These are phyloP conservation scores for Ostrea denselamellosa DNA, from an alignment of 1,140 invertebrate genomes.

Conservation along the genomic window DNA sequence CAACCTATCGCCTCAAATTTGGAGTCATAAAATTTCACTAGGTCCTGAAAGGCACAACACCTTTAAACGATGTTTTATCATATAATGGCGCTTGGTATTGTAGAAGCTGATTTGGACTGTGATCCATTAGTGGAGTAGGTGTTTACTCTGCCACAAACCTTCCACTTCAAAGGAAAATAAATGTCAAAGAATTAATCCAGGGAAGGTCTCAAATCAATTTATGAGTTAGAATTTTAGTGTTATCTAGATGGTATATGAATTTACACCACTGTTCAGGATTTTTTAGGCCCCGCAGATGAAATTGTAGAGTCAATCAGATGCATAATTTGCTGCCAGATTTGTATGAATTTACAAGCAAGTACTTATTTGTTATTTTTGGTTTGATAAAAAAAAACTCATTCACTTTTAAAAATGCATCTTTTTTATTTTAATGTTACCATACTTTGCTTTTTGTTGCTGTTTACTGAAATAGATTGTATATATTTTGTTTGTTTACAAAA, in stretches of 20 bases:
- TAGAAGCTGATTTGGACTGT: background rate
- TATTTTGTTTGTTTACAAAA: too few species aligned
- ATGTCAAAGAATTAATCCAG: conserved; percentile 35
- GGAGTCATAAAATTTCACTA: conserved; percentile 8
- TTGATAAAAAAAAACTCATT: background rate
- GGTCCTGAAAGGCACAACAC: conserved; percentile 33
- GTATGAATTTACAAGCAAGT: conserved; percentile 3
- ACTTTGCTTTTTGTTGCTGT: too few species aligned
- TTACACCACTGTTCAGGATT: background rate
- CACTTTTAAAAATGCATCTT: background rate
- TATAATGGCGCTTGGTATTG: conserved; percentile 17
- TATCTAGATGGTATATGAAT: conserved; percentile 11
- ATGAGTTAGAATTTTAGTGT: conserved; percentile 34
- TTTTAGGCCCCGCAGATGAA: background rate
- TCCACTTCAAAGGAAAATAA: conserved; percentile 36
- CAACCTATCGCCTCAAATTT: conserved; percentile 24
- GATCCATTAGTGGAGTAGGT: conserved; percentile 31
- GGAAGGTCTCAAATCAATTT: conserved; percentile 30
- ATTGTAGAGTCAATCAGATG: background rate
- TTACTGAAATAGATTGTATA: too few species aligned
- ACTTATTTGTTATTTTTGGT: background rate
- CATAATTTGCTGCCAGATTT: conserved; percentile 15
- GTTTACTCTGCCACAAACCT: background rate
- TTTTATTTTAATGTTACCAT: background rate
- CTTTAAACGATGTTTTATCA: conserved; percentile 38